These are phyloP conservation scores for Agrypnia vestita DNA, from an alignment of 1,140 invertebrate genomes.

Conservation along the genomic window DNA sequence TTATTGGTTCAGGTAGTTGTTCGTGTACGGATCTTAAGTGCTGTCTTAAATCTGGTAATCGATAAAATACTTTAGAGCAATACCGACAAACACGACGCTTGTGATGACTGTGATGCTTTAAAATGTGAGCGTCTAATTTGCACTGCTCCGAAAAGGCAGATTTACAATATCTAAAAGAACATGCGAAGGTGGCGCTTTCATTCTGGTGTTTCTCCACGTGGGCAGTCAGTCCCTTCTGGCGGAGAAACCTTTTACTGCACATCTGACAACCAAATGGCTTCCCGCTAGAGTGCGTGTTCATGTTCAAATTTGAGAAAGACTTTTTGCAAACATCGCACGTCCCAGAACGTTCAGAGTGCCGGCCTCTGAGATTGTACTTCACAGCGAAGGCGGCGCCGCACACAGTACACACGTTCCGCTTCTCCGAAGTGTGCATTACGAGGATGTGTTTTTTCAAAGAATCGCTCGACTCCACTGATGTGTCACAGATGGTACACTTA, in stretches of 20 bases:
- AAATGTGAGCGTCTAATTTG: conserved; percentile 68
- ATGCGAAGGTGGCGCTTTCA: conserved; percentile 67
- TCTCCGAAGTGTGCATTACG: conserved; percentile 50
- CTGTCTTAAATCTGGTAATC: conserved; percentile 67
- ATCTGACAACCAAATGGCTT: conserved; percentile 77
- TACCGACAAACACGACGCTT: conserved; percentile 68
- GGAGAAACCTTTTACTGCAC: conserved; percentile 69
- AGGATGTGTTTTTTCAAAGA: conserved; percentile 65
- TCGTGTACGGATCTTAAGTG: conserved; percentile 62
- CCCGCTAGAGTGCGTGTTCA: conserved; percentile 80
- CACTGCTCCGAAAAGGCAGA: conserved; percentile 67
- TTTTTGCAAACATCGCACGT: conserved; percentile 68
- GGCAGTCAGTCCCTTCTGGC: conserved; percentile 66
- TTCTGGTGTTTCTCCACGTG: conserved; percentile 70
- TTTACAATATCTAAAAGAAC: conserved; percentile 66
- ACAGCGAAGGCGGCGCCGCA: conserved; percentile 75
- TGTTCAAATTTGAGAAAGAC: conserved; percentile 70
- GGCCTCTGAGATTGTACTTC: conserved; percentile 70
- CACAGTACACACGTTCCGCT: conserved; percentile 68
- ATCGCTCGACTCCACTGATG: conserved; percentile 65
- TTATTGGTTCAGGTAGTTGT: not conserved
- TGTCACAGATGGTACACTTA: conserved; percentile 64
- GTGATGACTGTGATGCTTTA: conserved; percentile 68
- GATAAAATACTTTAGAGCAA: conserved; percentile 68
- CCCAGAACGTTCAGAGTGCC: conserved; percentile 69